phyloP scores from a whole-genome alignment of 2,888 invertebrate genomes.

The Gymnoscelis rufifasciata region DNA sequence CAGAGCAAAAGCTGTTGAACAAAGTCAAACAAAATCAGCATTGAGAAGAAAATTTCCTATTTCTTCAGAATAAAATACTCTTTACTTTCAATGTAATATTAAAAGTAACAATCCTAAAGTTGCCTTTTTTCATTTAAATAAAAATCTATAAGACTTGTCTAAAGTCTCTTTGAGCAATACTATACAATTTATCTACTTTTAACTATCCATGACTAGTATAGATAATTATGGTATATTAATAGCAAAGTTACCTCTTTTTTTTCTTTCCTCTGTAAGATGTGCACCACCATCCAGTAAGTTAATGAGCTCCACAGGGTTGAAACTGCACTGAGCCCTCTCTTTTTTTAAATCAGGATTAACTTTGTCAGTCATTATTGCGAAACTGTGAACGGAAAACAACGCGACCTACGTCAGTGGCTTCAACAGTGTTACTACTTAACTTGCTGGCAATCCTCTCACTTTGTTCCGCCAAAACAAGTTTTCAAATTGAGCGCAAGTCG shows the following conservation, averaged over 20 bases:
- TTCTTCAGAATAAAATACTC: too few species aligned
- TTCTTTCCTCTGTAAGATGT: constrained; percentile 85
- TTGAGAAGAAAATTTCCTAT: too few species aligned
- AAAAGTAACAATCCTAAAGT: too few species aligned
- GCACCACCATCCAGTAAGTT: constrained; percentile 87
- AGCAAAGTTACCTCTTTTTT: constrained; percentile 59
- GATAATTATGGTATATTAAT: too few species aligned
- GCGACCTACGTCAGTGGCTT: constrained; percentile 15
- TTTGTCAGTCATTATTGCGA: constrained; percentile 44
- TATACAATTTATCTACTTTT: too few species aligned
- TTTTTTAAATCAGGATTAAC: constrained; percentile 84
- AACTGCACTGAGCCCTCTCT: constrained; percentile 87
- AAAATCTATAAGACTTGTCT: too few species aligned
- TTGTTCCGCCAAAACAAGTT: constrained; percentile 16
- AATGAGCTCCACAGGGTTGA: constrained; percentile 86
- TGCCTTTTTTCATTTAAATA: too few species aligned
- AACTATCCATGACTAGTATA: too few species aligned
- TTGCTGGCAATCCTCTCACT: not conserved
- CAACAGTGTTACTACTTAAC: constrained; percentile 3
- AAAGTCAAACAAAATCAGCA: too few species aligned
- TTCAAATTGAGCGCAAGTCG: constrained; percentile 12
- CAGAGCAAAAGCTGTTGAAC: too few species aligned
- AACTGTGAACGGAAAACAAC: constrained; percentile 5
- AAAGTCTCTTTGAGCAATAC: too few species aligned
- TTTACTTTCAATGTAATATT: too few species aligned